Evolutionary conservation across 2,113 vertebrate genomes (phyloP), one percentile per base, ranked within the genome.

Genomic region (Triplophysa rosa): DNA sequence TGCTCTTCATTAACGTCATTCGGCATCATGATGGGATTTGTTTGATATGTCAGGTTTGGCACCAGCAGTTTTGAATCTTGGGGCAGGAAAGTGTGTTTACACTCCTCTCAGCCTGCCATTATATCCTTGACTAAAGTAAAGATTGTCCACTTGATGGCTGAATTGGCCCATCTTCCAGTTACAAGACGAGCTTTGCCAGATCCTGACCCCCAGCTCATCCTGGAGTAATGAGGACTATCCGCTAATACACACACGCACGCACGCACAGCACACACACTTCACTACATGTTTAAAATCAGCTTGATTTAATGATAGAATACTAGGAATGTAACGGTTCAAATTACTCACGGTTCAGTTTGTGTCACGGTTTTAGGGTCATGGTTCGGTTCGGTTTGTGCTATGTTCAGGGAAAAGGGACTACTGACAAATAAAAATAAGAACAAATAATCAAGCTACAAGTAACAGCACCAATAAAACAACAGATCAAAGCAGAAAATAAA

Each of bases 141-240:
- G 67, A 52, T 33, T 65, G 56, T 72, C 58, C 66, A 14, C 58
- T 69, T 80, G 67, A 80, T 80, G 59, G 67, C 61, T 64, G 88
- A 89, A 89, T 91, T 90, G 82, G 76, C 81, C 84, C 79, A 59
- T 87, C 88, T 71, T 90, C 90, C 87, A 91, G 89, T 91, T 91
- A 90, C 85, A 88, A 72, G 76, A 78, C 33, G 69, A 80, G 87
- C 86, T 87, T 80, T 83, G 88, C 80, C 87, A 89, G 88, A 86
- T 89, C 86, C 86, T 87, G 87, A 91, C 89, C 91, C 63, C 78
- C 69, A 79, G 78, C 89, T 86, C 66, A 71, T 82, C 69, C 85
- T 83, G 56, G 47, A 80, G 70, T 62, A 80, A 81, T 77, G 29
- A 49, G 87, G 87, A 84, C 81, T 77, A 63, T 84, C 86, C 26